Percentiles rank a stretch among this genome's conserved stretches.
These are phyloP conservation scores for Ivindomyrus marchei DNA, from an alignment of 2,113 vertebrate species.

Conservation along the genomic window DNA sequence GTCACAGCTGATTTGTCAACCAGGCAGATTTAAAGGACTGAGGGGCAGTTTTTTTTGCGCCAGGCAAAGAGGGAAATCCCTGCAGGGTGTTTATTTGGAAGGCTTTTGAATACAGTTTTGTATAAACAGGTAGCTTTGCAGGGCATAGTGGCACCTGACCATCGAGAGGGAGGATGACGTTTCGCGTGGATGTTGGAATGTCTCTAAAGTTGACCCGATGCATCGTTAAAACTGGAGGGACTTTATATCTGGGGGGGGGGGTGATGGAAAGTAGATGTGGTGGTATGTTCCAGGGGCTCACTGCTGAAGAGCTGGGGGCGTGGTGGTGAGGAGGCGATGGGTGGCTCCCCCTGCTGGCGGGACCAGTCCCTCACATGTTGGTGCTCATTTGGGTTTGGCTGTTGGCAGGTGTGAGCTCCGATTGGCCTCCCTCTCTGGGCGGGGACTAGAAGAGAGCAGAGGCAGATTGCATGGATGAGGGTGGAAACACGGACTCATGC, in stretches of 20 bases:
- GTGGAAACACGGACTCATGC: not conserved
- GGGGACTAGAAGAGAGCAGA: conserved; percentile 70
- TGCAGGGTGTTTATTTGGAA: conserved; percentile 10
- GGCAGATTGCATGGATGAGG: not conserved
- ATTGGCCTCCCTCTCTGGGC: conserved; percentile 92
- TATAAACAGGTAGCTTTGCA: conserved; percentile 10
- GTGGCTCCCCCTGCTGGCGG: not conserved
- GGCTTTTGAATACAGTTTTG: conserved; percentile 9
- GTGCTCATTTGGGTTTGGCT: conserved; percentile 98
- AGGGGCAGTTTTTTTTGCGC: not conserved
- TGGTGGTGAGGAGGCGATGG: not conserved
- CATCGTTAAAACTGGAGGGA: not conserved
- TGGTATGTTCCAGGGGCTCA: not conserved
- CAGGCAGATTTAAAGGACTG: not conserved
- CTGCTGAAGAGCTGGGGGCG: not conserved
- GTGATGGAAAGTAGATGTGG: not conserved
- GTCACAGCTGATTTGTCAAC: not conserved
- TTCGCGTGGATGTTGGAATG: not conserved
- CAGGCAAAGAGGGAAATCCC: not conserved
- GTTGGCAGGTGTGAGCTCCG: conserved; percentile 93
- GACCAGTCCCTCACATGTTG: conserved; percentile 78
- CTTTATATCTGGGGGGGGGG: not conserved
- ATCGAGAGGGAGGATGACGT: not conserved
- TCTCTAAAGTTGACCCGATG: not conserved
- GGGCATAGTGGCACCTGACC: not conserved